phyloP scores from a whole-genome alignment of 2,113 vertebrate genomes.

The Salminus brasiliensis region DNA sequence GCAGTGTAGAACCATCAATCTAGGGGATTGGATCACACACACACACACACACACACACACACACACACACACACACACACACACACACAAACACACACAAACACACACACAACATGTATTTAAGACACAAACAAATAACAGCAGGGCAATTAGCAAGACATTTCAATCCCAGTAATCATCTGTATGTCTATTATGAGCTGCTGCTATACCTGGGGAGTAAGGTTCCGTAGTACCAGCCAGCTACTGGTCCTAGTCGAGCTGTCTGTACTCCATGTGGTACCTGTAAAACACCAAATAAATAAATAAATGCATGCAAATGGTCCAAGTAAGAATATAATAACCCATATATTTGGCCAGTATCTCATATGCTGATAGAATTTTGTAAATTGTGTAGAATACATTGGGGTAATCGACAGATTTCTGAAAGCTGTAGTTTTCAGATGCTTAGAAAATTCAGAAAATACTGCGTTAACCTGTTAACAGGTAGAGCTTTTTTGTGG shows the following conservation, averaged over 20 bases:
- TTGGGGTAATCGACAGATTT: too few relatives aligned
- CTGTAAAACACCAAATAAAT: conserved; percentile 60
- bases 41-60: background rate
- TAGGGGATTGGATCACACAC: conserved; percentile 58
- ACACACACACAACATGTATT: background rate
- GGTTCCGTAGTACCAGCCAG: conserved; percentile 97
- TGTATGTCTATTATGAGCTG: background rate
- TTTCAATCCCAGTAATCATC: background rate
- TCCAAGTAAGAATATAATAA: too few relatives aligned
- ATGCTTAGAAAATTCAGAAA: too few relatives aligned
- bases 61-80: background rate
- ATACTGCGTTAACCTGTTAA: too few relatives aligned
- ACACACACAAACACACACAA: background rate
- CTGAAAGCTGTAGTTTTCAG: too few relatives aligned
- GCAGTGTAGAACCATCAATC: conserved; percentile 97
- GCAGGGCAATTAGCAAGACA: background rate
- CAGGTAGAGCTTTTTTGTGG: background rate
- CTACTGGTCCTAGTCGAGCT: conserved; percentile 94
- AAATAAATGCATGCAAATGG: background rate
- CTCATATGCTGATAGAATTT: too few relatives aligned
- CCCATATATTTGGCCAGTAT: too few relatives aligned
- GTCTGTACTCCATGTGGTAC: conserved; percentile 96
- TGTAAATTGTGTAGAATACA: too few relatives aligned
- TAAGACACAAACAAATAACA: too few relatives aligned
- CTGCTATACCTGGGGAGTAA: conserved; percentile 91